Conservation (phyloP, 1,140 invertebrate genomes). For the Nebria ingens region DNA sequence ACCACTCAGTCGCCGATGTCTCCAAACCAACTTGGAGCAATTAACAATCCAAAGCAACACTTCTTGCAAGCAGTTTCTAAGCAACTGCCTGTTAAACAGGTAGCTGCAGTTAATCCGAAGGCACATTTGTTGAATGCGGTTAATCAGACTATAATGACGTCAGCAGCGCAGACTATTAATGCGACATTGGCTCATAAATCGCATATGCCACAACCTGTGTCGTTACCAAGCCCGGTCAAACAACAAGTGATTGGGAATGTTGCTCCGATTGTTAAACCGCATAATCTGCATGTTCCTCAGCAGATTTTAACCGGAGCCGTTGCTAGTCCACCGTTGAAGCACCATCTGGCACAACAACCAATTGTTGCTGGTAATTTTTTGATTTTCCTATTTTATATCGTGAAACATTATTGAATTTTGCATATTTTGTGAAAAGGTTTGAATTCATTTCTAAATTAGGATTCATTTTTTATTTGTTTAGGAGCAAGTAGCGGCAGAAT, state of each 20-base stretch:
- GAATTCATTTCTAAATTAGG: not conserved
- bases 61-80: slow-evolving; percentile 29
- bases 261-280: slow-evolving; percentile 15
- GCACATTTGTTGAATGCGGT: slow-evolving; percentile 38
- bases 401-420: not conserved
- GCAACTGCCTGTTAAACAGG: slow-evolving; percentile 25
- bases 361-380: slow-evolving; percentile 33
- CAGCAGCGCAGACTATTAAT: slow-evolving; percentile 18
- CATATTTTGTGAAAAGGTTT: slow-evolving; percentile 7
- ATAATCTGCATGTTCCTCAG: slow-evolving; percentile 29
- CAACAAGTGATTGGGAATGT: slow-evolving; percentile 14
- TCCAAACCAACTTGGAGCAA: slow-evolving; percentile 19
- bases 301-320: slow-evolving; percentile 42
- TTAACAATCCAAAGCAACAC: slow-evolving; percentile 13
- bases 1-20: slow-evolving; percentile 27
- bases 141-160: slow-evolving; percentile 13
- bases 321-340: slow-evolving; percentile 43
- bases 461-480: slow-evolving; percentile 15
- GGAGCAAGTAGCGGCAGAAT: slow-evolving; percentile 26
- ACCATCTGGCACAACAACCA: slow-evolving; percentile 37
- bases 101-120: slow-evolving; percentile 35
- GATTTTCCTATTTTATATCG: too few species aligned
- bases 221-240: slow-evolving; percentile 12
- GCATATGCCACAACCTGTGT: slow-evolving; percentile 2
- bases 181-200: not conserved